phyloP scores from a whole-genome alignment of 2,888 invertebrate genomes.

The Amblyjoppa proteus region DNA sequence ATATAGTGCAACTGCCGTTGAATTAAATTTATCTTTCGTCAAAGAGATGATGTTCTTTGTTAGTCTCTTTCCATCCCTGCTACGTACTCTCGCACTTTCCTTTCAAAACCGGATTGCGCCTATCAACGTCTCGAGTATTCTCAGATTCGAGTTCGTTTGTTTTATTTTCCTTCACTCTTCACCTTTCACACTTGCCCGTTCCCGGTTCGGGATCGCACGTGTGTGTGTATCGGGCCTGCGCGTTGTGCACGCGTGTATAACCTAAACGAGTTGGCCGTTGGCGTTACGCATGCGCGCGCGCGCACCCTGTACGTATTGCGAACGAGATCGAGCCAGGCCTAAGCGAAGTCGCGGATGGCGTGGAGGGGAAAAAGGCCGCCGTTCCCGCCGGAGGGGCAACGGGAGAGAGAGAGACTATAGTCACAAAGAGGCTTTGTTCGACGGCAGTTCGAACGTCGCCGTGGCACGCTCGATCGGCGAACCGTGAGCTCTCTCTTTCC shows the following conservation, averaged over 20 bases:
- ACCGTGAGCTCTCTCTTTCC: constrained; percentile 48
- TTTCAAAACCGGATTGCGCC: constrained; percentile 37
- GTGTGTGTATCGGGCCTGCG: not conserved
- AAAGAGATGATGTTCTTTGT: not conserved
- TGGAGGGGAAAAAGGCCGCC: constrained; percentile 16
- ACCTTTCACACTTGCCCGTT: not conserved
- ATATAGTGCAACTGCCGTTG: not conserved
- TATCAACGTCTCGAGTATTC: constrained; percentile 32
- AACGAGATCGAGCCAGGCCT: constrained; percentile 48
- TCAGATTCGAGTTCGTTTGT: not conserved
- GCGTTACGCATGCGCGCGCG: not conserved
- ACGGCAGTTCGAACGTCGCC: constrained; percentile 53
- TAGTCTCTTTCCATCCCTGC: not conserved
- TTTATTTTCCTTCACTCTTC: not conserved
- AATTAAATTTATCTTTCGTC: not conserved
- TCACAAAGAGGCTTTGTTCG: constrained; percentile 68
- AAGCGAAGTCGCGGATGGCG: constrained; percentile 8
- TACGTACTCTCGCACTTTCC: constrained; percentile 20
- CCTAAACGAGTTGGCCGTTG: constrained; percentile 22
- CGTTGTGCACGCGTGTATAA: not conserved
- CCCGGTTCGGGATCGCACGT: not conserved
- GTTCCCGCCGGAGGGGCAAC: constrained; percentile 13
- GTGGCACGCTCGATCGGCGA: constrained; percentile 63
- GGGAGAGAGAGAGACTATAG: constrained; percentile 37
- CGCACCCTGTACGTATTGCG: constrained; percentile 28